Evolutionary conservation across 2,888 invertebrate species (phyloP), one percentile per base, ranked within the genome.

Genomic region (Brassicogethes aeneus): DNA sequence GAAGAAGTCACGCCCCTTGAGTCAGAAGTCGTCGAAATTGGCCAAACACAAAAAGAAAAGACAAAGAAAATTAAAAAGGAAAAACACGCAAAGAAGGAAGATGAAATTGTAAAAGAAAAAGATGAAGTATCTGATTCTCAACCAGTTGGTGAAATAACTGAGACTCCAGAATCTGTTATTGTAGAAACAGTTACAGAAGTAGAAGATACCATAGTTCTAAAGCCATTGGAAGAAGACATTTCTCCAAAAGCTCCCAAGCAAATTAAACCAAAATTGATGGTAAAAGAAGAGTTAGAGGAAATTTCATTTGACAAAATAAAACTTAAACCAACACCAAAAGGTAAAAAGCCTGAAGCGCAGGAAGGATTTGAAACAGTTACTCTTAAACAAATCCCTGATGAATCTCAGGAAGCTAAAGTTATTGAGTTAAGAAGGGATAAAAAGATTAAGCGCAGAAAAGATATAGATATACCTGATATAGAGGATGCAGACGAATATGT

Each of bases 171-270:
- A 39, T 55, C 61, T 43, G 55, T 73, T 13, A 64, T 71, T 32
- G 74, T 78, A 47, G 76, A 80, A 64, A 73, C 74, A 15, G 58
- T 75, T 16, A 73, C 72, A 2, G 70, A 73, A 44, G 70, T 74
- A 42, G 76, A 80, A 61, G 77, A 79, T 42, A 75, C 72, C 5
- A 69, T 77, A 1, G 66, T 75, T 31, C 61, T 77, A 40, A 76
- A 74, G 56, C 64, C 74, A 8, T 66, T 64, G 33, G 63, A 58
- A 38, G 50, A 59, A 42, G 40, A 54, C 13, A 57, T 64, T 41
- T 60, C 61, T 51, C 59, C 7, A 58, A 41, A 44, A 10, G 10
- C 23, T 5, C 47, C 45, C n/a, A 54, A 57, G 48, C 35, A 47
- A 31, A 40, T 57, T 17, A 60, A 67, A 66, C 61, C 69, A n/a